phyloP scores from a whole-genome alignment of 2,888 invertebrate genomes.

The Cynaeus angustus region DNA sequence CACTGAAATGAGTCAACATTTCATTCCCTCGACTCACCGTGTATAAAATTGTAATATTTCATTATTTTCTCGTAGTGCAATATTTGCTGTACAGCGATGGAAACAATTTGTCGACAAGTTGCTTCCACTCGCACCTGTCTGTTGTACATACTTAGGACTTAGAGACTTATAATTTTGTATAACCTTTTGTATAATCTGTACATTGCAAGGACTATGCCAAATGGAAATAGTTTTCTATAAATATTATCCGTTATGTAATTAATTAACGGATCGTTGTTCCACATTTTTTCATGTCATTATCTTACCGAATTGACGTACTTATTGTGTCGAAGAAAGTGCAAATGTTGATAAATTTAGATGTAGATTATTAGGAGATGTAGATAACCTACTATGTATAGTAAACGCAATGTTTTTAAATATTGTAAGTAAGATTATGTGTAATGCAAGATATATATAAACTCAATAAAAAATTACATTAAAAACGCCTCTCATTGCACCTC shows the following conservation, averaged over 20 bases:
- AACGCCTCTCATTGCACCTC: too few species aligned
- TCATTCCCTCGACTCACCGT: conserved; percentile 37
- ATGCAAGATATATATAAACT: conserved; percentile 64
- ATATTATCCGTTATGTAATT: conserved; percentile 40
- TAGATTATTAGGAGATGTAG: conserved; percentile 62
- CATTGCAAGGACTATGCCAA: conserved; percentile 43
- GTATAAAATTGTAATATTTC: conserved; percentile 40
- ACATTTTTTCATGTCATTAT: conserved; percentile 43
- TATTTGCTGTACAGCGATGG: conserved; percentile 34
- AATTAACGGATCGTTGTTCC: conserved; percentile 44
- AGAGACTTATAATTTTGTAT: conserved; percentile 35
- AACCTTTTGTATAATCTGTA: conserved; percentile 50
- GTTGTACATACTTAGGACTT: conserved; percentile 42
- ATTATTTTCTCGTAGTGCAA: conserved; percentile 47
- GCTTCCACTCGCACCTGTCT: conserved; percentile 34
- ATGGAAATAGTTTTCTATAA: conserved; percentile 50
- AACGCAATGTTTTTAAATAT: conserved; percentile 67
- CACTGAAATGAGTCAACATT: too few species aligned
- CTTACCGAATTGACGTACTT: conserved; percentile 52
- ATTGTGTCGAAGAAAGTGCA: conserved; percentile 56
- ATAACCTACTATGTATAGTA: conserved; percentile 65
- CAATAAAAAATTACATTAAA: conserved; percentile 40
- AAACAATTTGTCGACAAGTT: conserved; percentile 42
- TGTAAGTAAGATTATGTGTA: conserved; percentile 67
- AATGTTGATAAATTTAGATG: conserved; percentile 56